phyloP scores from a whole-genome alignment of 2,797 vertebrate species.

The Pteronotus mesoamericanus region DNA sequence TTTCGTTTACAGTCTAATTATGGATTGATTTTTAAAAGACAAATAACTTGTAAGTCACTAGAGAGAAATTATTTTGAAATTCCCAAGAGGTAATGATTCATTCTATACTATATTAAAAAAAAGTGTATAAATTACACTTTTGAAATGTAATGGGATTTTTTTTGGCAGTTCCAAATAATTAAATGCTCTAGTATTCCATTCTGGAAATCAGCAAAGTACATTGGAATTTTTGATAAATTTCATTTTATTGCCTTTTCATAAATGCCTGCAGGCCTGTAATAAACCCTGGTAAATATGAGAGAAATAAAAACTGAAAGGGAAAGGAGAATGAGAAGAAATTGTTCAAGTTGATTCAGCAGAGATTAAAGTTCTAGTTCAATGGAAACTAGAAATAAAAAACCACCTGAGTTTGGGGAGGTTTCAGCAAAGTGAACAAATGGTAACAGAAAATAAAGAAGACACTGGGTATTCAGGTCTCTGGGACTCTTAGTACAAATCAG shows the following conservation, averaged over 20 bases:
- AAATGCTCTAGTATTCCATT: background rate
- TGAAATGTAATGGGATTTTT: conserved; percentile 4
- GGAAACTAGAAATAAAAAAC: background rate
- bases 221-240: background rate
- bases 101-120: conserved; percentile 32
- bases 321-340: background rate
- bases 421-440: background rate
- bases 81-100: conserved; percentile 20
- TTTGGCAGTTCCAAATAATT: conserved; percentile 21
- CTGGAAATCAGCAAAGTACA: background rate
- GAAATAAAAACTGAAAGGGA: background rate
- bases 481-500: background rate
- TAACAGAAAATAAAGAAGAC: background rate
- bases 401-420: background rate
- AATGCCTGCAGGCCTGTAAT: background rate
- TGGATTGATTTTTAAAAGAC: conserved; percentile 45
- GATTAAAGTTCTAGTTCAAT: background rate
- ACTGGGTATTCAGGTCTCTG: background rate
- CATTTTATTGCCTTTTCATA: background rate
- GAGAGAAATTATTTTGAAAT: conserved; percentile 53
- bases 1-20: conserved; percentile 53
- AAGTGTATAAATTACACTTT: conserved; percentile 35
- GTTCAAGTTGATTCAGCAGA: background rate
- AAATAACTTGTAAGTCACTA: conserved; percentile 38
- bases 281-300: background rate